Evolutionary conservation across 2,113 vertebrate genomes (phyloP), one percentile per base, ranked within the genome.

Genomic region (Corydoras sp.): DNA sequence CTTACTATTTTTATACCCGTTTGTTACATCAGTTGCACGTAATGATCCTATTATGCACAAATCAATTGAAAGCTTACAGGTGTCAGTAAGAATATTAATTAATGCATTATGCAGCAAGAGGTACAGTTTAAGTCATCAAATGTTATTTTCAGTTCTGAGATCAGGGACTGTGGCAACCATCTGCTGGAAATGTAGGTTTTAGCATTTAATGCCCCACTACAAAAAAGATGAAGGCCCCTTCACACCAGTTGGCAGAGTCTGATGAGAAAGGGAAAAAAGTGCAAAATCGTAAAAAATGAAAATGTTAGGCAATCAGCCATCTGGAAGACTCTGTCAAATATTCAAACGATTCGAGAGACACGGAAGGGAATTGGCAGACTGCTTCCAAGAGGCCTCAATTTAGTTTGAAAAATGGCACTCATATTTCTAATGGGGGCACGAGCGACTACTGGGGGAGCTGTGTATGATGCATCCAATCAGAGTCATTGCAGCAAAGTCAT

Each of bases 271-370:
- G 2, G 65, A 66, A 66, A 51, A 60, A 69, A 71, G 67, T 56
- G 73, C 65, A 68, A 76, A 77, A 70, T 71, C n/a, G 65, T 74
- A 74, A 81, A 79, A 81, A 79, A 77, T 74, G 71, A 76, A 64
- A 77, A 80, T 81, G 74, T 79, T 77, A 81, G 76, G 73, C 77
- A 79, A 76, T 82, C 74, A 80, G 79, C 82, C 82, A 81, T 81
- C 81, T 82, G 81, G 82, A 77, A 78, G 76, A 74, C 71, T 73
- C 73, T 65, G 76, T 72, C 72, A 60, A 80, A 80, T 79, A 79
- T 78, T 79, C 62, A 56, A 79, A 80, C 74, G 79, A 79, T 78
- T 78, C 70, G 58, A 74, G 66, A 77, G 76, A 80, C 62, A 81
- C 68, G 63, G 74, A 73, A 60, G 69, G 72, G 79, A 81, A 75